Evolutionary conservation across 2,888 invertebrate species (phyloP).

Genomic region (Diaphora mendica): DNA sequence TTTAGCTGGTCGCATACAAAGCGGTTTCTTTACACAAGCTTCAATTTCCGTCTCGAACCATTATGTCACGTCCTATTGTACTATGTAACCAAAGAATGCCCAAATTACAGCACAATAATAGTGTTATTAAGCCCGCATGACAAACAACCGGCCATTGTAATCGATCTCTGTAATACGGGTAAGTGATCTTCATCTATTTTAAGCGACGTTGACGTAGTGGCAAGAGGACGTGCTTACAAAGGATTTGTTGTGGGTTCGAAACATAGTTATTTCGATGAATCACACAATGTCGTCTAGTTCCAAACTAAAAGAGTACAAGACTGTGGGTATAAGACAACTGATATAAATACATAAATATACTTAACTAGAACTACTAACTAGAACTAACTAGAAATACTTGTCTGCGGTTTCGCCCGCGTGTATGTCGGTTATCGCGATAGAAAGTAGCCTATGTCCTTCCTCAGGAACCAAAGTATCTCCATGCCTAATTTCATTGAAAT

Average conservation of each 20-base stretch:
- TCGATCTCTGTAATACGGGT: conserved; percentile 4
- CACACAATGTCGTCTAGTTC: no score
- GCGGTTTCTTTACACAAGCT: background rate
- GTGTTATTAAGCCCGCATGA: conserved; percentile 12
- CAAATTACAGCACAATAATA: background rate
- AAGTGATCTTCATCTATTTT: background rate
- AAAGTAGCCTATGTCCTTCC: no score
- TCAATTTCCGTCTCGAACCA: background rate
- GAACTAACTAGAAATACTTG: no score
- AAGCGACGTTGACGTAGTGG: background rate
- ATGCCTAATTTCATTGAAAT: no score
- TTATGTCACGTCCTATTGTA: background rate
- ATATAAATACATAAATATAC: no score
- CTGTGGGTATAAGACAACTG: no score
- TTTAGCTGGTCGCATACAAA: background rate
- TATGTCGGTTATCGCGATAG: no score
- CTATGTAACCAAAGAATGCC: background rate
- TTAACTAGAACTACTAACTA: no score
- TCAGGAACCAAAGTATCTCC: no score
- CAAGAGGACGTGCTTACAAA: background rate
- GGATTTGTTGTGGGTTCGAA: background rate
- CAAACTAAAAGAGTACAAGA: no score
- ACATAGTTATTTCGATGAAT: no score
- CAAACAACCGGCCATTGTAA: conserved; percentile 10
- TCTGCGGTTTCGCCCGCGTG: no score